These are phyloP conservation scores for Pithys albifrons DNA, from an alignment of 2,113 vertebrate species.

Conservation along the genomic window DNA sequence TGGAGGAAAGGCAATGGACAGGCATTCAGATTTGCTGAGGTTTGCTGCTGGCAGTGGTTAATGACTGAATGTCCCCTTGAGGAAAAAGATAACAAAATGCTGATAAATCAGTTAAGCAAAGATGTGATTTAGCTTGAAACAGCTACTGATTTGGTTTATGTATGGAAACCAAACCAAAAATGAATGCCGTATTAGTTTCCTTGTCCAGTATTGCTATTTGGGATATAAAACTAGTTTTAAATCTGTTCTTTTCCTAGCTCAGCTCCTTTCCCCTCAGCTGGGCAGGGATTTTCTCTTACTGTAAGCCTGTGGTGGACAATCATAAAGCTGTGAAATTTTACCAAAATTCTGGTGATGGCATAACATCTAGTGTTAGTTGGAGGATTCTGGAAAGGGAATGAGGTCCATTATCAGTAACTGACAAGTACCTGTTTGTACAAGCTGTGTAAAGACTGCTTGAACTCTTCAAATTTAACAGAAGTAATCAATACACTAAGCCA, in stretches of 20 bases:
- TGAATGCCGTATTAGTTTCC: background rate
- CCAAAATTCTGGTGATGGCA: background rate
- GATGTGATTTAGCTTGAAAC: background rate
- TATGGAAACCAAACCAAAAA: background rate
- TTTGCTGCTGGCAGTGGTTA: background rate
- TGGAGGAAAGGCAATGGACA: background rate
- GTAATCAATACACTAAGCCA: background rate
- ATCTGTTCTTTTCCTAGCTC: background rate
- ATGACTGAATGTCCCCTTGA: background rate
- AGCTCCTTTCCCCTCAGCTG: background rate
- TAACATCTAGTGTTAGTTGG: background rate
- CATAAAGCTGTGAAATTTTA: background rate
- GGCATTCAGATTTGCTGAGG: background rate
- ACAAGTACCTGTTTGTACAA: background rate
- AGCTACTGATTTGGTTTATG: background rate
- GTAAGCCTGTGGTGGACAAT: background rate
- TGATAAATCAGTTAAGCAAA: background rate
- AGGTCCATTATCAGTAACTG: background rate
- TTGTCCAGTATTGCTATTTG: background rate
- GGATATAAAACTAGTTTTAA: background rate
- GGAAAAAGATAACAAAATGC: background rate
- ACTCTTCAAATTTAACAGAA: background rate
- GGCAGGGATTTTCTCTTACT: background rate
- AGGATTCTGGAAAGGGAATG: background rate
- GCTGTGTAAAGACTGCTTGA: background rate